Evolutionary conservation across 2,888 invertebrate genomes (phyloP), one percentile per base, ranked within the genome.

Genomic region (Teleiodes luculella): DNA sequence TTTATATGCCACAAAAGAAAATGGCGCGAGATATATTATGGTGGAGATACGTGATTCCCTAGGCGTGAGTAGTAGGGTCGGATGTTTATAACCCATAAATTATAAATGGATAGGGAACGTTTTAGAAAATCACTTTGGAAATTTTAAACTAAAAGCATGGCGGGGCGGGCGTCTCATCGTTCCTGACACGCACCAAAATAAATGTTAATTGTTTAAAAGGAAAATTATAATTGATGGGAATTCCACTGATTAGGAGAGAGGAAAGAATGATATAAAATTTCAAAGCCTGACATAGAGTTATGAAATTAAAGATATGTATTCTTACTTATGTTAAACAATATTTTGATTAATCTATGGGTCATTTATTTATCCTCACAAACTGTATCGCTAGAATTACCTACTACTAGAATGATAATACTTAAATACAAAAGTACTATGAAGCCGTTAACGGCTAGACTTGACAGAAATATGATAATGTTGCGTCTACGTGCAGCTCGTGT

Each of bases 21-120:
- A 74, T 72, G 66, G 64, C 63, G 65, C 66, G 68, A 64, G 62
- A 67, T 69, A 65, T 58, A 78, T n/a, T 82, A 76, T 72, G 70
- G 72, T n/a, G 68, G 64, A 64, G 70, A 67, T 73, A 74, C 70
- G 72, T 65, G 63, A 73, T 69, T 69, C 73, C 69, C 69, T 61
- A 74, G 69, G 70, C 74, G 76, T 73, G 70, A 54, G 59, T 61
- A 61, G 65, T 67, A 61, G 68, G 67, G 70, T 67, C 61, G 66
- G 65, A 65, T 66, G 66, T 74, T 78, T 71, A 75, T 74, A 66
- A 68, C 67, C 63, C 74, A 77, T 83, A 78, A 79, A 79, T 76
- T 72, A 70, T 72, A 72, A 76, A 75, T 72, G 72, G 64, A 68
- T 67, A 65, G 67, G 66, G 68, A 66, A 67, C 66, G 66, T 71